These are phyloP conservation scores for Cantharis rustica DNA, from an alignment of 2,888 invertebrate genomes.

Conservation along the genomic window DNA sequence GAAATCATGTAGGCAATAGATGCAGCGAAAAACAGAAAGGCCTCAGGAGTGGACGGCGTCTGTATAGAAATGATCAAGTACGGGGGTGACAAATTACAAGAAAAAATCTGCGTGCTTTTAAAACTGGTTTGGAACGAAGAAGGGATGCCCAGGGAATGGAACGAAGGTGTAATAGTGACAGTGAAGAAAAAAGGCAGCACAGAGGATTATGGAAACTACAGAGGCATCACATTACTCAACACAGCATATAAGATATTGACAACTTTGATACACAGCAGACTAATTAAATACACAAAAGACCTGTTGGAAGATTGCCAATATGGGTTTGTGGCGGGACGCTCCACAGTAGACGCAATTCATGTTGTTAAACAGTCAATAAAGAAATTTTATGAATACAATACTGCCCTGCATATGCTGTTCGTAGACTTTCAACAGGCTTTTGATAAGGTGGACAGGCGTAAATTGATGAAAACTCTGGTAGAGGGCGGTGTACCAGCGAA, in stretches of 20 bases:
- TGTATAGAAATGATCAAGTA: neutral
- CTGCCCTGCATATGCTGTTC: too few species aligned
- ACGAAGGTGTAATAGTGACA: slow-evolving; percentile 1
- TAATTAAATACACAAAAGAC: too few species aligned
- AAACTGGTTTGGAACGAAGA: slow-evolving; percentile 3
- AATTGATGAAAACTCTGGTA: too few species aligned
- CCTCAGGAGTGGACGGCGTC: neutral
- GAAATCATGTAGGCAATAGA: neutral
- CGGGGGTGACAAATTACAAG: neutral
- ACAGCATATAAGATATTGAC: neutral
- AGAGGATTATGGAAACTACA: slow-evolving; percentile 1
- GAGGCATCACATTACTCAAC: neutral
- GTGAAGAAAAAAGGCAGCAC: neutral
- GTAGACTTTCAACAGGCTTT: too few species aligned
- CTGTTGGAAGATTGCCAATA: too few species aligned
- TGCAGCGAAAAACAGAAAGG: neutral
- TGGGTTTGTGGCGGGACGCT: too few species aligned
- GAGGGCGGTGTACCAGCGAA: too few species aligned
- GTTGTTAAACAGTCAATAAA: too few species aligned
- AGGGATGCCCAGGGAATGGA: slow-evolving; percentile 2
- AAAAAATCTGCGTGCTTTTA: neutral
- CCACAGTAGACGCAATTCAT: too few species aligned
- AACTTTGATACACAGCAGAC: neutral
- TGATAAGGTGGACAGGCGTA: too few species aligned
- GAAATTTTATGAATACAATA: too few species aligned